Conservation (phyloP, 2,888 invertebrate species). For the Endomychus coccineus region DNA sequence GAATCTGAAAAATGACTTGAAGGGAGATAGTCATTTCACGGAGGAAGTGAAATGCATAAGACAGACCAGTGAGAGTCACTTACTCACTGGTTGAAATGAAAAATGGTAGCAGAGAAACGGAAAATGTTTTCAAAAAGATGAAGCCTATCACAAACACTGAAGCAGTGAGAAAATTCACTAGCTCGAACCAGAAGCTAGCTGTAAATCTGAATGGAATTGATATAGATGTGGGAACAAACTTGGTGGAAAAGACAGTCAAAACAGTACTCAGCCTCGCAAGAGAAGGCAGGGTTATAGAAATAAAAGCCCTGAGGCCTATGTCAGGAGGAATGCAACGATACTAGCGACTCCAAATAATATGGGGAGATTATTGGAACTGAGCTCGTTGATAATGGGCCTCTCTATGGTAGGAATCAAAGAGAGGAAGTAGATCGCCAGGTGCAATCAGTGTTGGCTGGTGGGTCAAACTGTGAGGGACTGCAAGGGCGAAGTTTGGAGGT, state of each 20-base stretch:
- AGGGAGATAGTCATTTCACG: too few species aligned
- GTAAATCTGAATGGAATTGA: background rate
- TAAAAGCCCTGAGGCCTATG: slow-evolving; percentile 2
- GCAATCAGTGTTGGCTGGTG: background rate
- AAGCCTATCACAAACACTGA: background rate
- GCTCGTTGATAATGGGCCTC: background rate
- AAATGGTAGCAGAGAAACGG: background rate
- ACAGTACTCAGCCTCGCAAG: background rate
- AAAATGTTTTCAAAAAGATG: background rate
- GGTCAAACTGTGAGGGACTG: too few species aligned
- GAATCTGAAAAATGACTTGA: too few species aligned
- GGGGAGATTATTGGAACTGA: background rate
- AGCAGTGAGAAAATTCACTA: too few species aligned
- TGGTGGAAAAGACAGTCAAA: background rate
- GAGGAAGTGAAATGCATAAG: too few species aligned
- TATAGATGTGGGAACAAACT: background rate
- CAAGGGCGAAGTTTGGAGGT: too few species aligned
- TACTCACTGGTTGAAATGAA: background rate
- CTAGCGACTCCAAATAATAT: background rate
- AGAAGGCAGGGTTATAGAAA: background rate
- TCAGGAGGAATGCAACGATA: slow-evolving; percentile 1
- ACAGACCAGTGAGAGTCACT: background rate
- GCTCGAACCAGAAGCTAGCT: too few species aligned
- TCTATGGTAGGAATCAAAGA: background rate
- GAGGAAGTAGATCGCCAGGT: background rate